Evolutionary conservation across 2,113 vertebrate species (phyloP).

Genomic region (Oreamnos americanus): DNA sequence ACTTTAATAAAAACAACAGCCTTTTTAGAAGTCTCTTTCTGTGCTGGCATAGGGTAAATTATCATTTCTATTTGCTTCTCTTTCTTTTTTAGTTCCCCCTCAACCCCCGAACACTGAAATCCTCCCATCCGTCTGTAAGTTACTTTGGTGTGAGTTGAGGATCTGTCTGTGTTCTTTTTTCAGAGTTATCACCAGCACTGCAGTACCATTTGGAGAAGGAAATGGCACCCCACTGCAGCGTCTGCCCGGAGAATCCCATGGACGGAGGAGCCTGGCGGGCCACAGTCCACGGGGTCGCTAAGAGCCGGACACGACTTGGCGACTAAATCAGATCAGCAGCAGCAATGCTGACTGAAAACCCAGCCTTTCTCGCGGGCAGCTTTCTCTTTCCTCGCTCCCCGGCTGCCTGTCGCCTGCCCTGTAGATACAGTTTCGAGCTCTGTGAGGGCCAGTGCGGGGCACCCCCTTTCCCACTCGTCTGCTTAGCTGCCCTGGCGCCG

Average conservation of each 20-base stretch:
- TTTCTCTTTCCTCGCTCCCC: background rate
- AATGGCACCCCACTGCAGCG: background rate
- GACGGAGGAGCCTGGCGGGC: background rate
- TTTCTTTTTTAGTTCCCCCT: background rate
- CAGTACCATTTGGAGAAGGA: background rate
- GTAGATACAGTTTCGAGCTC: background rate
- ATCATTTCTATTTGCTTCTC: background rate
- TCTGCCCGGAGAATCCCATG: background rate
- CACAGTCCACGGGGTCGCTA: background rate
- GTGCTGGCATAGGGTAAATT: background rate
- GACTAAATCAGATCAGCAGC: background rate
- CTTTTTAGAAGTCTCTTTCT: background rate
- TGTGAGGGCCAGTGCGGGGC: background rate
- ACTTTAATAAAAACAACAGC: background rate
- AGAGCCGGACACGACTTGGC: fast-evolving
- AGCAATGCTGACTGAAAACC: background rate
- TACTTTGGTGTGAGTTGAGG: background rate
- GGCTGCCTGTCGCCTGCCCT: background rate
- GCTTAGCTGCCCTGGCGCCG: background rate
- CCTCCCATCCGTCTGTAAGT: background rate
- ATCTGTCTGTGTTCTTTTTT: background rate
- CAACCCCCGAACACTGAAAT: background rate
- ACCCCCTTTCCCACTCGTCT: background rate
- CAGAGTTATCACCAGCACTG: background rate
- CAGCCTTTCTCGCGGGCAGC: background rate